Base-by-base conservation (phyloP, 2,113 vertebrate species). In the Dromiciops gliroides region DNA sequence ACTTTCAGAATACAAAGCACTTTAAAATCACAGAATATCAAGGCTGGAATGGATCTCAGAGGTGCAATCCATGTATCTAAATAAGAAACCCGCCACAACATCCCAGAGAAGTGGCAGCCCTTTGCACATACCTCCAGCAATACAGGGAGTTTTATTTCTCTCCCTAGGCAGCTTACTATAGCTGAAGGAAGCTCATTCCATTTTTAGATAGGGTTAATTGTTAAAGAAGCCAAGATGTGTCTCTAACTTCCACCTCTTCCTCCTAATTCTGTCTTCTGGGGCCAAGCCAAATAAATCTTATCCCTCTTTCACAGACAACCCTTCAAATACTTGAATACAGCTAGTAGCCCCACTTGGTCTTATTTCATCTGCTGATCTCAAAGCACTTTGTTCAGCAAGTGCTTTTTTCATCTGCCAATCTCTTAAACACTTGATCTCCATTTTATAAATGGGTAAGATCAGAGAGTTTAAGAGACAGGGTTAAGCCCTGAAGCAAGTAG, bases 1-100 rank as follows among this genome's bases (percentile, higher is more conserved):
- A 91, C 60, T 92, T 47, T 75, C 31, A 37, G 44, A 31, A 89
- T 95, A 90, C 96, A 91, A 95, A 93, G 75, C 92, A n/a, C 47
- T 44, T 7, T 91, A 91, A 95, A 95, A 96, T 67, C 51, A 51
- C 7, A 44, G 67, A 83, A 83, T 83, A 83, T 83, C 67, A 44
- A 83, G n/a, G n/a, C 22, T 83, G n/a, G 37, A 44, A 83, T 83
- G 23, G 67, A 44, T 83, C n/a, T 83, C 67, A 83, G 37, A 23
- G 16, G 37, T 83, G 16, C 67, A 83, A 44, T 83, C n/a, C 7
- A 83, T 44, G 19, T 44, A 83, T 2, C 67, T 2, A 83, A 44
- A 83, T 7, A 83, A 44, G 67, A 83, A 83, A 14, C 14, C 14
- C 4, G 4, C 14, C 2, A n/a, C 60, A 75, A 75, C 31, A 75